Evolutionary conservation across 2,888 invertebrate species (phyloP).

Genomic region (Cephus runcator): DNA sequence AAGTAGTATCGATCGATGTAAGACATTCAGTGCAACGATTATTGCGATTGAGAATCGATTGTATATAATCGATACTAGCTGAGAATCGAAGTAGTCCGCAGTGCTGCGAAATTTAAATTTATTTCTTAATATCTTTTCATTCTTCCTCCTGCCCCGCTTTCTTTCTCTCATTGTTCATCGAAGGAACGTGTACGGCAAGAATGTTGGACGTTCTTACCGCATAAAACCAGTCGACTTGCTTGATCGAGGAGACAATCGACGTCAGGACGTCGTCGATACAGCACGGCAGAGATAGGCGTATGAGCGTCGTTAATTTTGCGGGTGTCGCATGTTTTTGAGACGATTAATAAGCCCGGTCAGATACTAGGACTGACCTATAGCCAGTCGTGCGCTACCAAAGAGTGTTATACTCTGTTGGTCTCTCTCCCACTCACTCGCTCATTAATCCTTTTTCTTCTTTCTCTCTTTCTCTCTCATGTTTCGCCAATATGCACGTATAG

Average conservation of each 20-base stretch:
- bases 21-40: neutral
- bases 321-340: neutral
- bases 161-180: neutral
- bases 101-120: neutral
- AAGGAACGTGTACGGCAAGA: neutral
- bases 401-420: neutral
- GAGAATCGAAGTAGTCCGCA: neutral
- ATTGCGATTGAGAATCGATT: neutral
- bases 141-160: neutral
- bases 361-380: neutral
- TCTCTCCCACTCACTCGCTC: neutral
- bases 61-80: neutral
- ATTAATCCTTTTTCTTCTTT: neutral
- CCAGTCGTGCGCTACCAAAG: neutral
- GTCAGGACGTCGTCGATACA: neutral
- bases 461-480: neutral
- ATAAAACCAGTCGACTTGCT: neutral
- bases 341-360: neutral
- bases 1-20: neutral
- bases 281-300: neutral
- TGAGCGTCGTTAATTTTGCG: neutral
- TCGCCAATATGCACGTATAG: neutral
- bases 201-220: neutral
- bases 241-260: neutral
- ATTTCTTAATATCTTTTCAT: neutral